phyloP scores from a whole-genome alignment of 2,888 invertebrate genomes.

The Hypsopygia costalis region DNA sequence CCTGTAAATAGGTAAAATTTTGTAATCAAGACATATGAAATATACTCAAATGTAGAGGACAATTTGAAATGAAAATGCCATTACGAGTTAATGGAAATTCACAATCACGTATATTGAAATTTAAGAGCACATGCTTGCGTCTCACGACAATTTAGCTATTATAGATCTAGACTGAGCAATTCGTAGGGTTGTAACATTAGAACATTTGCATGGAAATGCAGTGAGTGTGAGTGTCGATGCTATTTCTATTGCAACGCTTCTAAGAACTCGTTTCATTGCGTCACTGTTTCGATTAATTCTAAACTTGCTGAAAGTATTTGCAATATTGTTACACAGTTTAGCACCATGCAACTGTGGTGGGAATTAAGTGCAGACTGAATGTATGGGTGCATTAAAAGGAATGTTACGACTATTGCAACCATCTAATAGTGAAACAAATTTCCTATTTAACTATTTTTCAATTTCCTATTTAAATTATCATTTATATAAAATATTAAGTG shows the following conservation, averaged over 20 bases:
- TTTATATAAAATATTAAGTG: no score
- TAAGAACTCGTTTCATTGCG: conserved; percentile 3
- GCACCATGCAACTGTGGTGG: neutral
- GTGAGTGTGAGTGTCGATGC: neutral
- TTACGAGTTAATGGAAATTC: no score
- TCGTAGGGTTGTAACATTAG: neutral
- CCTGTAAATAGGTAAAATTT: no score
- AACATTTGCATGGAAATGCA: conserved; percentile 6
- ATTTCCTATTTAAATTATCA: no score
- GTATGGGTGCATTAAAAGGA: neutral
- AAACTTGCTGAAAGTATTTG: neutral
- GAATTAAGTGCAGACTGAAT: neutral
- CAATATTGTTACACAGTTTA: conserved; percentile 1
- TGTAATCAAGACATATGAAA: no score
- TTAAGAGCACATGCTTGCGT: neutral
- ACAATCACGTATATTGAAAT: no score
- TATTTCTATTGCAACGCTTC: conserved; percentile 6
- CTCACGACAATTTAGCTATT: conserved; percentile 8
- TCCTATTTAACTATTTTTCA: no score
- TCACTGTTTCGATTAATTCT: conserved; percentile 9
- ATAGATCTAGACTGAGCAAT: conserved; percentile 1
- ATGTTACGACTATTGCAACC: no score
- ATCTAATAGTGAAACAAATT: no score
- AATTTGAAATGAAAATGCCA: no score
- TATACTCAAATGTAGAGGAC: no score